phyloP scores from a whole-genome alignment of 1,140 invertebrate species.

The Drosophila teissieri region DNA sequence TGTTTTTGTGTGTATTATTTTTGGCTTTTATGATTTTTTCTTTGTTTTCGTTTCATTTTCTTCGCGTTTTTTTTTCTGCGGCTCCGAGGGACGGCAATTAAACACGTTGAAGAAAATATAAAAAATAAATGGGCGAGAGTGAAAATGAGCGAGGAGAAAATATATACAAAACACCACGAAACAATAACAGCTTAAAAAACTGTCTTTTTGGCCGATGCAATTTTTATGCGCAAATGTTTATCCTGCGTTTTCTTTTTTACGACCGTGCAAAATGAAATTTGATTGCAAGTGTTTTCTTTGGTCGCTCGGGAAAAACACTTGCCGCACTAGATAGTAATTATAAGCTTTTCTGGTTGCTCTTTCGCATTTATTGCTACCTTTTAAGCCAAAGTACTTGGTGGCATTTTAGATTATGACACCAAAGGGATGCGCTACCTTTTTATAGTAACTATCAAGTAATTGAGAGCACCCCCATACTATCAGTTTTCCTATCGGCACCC shows the following conservation, averaged over 20 bases:
- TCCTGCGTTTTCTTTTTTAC: conserved; percentile 10
- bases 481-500: neutral
- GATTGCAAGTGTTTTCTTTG: conserved; percentile 19
- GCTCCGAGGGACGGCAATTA: conserved; percentile 53
- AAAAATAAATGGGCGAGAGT: conserved; percentile 43
- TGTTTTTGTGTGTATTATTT: conserved; percentile 50
- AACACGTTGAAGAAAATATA: conserved; percentile 46
- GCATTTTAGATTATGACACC: too few species aligned
- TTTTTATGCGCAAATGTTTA: conserved; percentile 47
- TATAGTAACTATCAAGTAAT: conserved; percentile 26
- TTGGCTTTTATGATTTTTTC: conserved; percentile 40
- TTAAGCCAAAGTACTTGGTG: too few species aligned
- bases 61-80: conserved; percentile 22
- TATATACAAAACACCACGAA: conserved; percentile 21
- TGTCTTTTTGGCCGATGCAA: conserved; percentile 32
- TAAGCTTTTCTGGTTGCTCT: neutral
- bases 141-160: conserved; percentile 36
- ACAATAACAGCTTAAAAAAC: conserved; percentile 41
- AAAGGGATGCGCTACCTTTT: neutral
- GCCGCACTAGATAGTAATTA: conserved; percentile 13
- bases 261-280: conserved; percentile 8
- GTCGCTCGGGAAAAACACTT: conserved; percentile 18
- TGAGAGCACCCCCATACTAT: conserved; percentile 21
- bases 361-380: too few species aligned
- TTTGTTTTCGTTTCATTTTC: conserved; percentile 47